phyloP scores from a whole-genome alignment of 2,888 invertebrate species.

The Acleris laterana region DNA sequence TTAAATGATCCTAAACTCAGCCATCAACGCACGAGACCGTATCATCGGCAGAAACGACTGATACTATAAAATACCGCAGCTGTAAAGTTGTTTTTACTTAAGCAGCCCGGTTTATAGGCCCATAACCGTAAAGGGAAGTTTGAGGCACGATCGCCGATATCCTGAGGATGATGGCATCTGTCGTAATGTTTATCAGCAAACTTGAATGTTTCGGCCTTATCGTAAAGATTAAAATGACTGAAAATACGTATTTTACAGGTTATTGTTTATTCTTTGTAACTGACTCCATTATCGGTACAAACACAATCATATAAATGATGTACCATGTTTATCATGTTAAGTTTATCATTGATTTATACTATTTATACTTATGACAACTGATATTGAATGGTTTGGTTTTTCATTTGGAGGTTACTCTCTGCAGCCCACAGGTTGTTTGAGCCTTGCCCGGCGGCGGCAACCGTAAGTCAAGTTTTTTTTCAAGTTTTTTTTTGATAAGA shows the following conservation, averaged over 20 bases:
- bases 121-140: slow-evolving; percentile 79
- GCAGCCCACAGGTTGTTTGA: too few relatives aligned
- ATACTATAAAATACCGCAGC: slow-evolving; percentile 65
- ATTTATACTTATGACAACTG: too few relatives aligned
- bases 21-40: slow-evolving; percentile 19
- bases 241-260: not conserved
- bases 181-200: slow-evolving; percentile 54
- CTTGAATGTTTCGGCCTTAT: slow-evolving; percentile 15
- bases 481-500: too few relatives aligned
- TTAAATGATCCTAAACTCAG: slow-evolving; percentile 1
- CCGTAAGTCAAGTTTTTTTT: too few relatives aligned
- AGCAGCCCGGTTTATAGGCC: slow-evolving; percentile 71
- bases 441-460: too few relatives aligned
- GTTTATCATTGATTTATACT: too few relatives aligned
- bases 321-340: too few relatives aligned
- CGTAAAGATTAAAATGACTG: not conserved
- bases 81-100: slow-evolving; percentile 81
- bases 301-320: too few relatives aligned
- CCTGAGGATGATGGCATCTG: slow-evolving; percentile 58
- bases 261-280: too few relatives aligned
- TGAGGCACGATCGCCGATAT: slow-evolving; percentile 70
- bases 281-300: too few relatives aligned
- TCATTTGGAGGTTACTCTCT: too few relatives aligned
- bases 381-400: too few relatives aligned
- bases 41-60: slow-evolving; percentile 56